Base-by-base conservation (phyloP, 2,797 vertebrate species). In the Microctenopoma lineatum region DNA sequence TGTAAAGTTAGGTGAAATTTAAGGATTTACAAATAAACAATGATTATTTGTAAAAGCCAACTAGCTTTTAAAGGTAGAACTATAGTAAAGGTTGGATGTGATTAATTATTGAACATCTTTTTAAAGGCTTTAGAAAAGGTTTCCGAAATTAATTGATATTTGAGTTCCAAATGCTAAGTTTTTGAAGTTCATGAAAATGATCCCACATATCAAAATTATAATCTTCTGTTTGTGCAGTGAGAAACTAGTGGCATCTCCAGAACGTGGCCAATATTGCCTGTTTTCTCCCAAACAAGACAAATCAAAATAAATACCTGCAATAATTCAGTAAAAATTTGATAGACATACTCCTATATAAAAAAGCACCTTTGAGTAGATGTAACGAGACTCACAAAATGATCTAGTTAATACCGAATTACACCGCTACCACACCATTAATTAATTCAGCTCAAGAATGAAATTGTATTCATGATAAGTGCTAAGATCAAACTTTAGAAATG, bases 51-150 rank as follows among this genome's bases (percentile, higher is more conserved):
- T 26, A 2, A 18, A 73, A 38, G n/a, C 38, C 4, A 41, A 32
- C 7, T n/a, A 3, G 38, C 36, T 54, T n/a, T 38, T 54, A 51
- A 51, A 32, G 10, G 15, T 6, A 12, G 25, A 57, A 29, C 46
- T n/a, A 59, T 26, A 46, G 10, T 13, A 11, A 12, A 9, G 25
- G 44, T 4, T 21, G 36, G 53, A 38, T 44, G 45, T 13, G n/a
- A 58, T 21, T 16, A 16, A 36, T 38, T 47, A 7, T 27, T 53
- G 27, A 51, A 66, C 42, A 15, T 16, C 41, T 46, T 68, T 34
- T 11, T 7, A 53, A 56, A 32, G 15, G 41, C 32, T 9, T 25
- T 39, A 13, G 14, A 32, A 64, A 55, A 50, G 9, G 34, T n/a
- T 44, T 21, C 16, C 2, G 26, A 53, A 48, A 47, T 39, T 4